phyloP scores from a whole-genome alignment of 2,888 invertebrate species.

The Penaeus monodon region DNA sequence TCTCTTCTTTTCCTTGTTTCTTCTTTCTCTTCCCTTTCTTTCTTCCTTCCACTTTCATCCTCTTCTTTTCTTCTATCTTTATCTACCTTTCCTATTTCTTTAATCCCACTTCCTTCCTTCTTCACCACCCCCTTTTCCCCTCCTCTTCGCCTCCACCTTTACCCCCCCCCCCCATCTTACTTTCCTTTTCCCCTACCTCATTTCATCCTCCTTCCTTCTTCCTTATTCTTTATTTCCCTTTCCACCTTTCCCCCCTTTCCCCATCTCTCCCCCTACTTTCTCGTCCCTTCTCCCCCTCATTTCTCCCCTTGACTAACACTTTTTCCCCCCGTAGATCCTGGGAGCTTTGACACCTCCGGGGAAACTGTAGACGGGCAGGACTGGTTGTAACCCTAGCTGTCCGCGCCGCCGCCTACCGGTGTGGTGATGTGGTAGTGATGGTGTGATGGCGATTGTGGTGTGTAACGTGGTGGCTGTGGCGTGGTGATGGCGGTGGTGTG shows the following conservation, averaged over 20 bases:
- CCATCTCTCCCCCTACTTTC: neutral
- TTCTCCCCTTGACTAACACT: conserved; percentile 28
- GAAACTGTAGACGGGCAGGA: conserved; percentile 13
- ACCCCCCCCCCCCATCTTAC: neutral
- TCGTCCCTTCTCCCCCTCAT: neutral
- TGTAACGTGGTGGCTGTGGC: no score
- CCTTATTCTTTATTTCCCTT: neutral
- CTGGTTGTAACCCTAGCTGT: conserved; percentile 17
- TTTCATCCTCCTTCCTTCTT: no score
- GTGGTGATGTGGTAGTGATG: neutral
- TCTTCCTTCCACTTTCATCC: neutral
- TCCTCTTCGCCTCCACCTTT: neutral
- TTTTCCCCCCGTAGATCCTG: conserved; percentile 11
- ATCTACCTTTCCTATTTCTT: neutral
- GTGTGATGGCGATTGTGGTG: neutral
- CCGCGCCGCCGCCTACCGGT: neutral
- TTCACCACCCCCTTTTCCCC: neutral
- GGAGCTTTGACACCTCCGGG: conserved; percentile 20
- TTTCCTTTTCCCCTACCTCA: neutral
- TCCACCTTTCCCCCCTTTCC: neutral
- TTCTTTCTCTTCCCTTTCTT: no score
- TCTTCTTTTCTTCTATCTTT: conserved; percentile 4
- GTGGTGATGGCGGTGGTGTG: no score
- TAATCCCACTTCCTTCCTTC: neutral
- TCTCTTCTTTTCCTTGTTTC: neutral